Percentiles rank a stretch among this genome's conserved stretches.
phyloP scores from a whole-genome alignment of 2,113 vertebrate species.

The Gymnogyps californianus region DNA sequence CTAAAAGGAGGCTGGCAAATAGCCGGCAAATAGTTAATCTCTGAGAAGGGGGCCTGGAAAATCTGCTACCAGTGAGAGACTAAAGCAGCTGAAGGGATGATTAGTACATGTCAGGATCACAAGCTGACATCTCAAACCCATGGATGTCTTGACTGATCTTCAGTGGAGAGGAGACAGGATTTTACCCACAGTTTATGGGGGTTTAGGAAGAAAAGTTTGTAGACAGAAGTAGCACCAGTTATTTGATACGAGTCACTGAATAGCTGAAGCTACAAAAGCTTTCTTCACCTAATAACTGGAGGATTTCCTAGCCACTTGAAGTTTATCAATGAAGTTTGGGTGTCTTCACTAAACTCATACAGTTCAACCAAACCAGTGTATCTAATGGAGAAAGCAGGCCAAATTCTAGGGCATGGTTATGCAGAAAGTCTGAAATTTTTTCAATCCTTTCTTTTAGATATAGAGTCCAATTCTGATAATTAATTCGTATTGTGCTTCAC shows the following conservation, averaged over 20 bases:
- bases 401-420: not conserved
- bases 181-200: not conserved
- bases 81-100: not conserved
- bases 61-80: not conserved
- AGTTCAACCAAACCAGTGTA: not conserved
- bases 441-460: not conserved
- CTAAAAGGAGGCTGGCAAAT: not conserved
- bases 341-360: not conserved
- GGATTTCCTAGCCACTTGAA: not conserved
- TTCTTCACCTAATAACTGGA: not conserved
- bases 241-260: not conserved
- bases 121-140: not conserved
- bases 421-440: not conserved
- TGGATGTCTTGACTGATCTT: not conserved
- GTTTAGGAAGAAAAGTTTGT: not conserved
- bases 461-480: not conserved
- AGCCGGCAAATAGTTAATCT: not conserved
- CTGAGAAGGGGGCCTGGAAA: not conserved
- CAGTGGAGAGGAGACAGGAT: not conserved
- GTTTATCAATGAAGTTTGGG: not conserved
- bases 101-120: not conserved
- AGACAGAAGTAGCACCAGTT: not conserved
- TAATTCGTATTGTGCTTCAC: not conserved
- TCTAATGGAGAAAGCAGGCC: not conserved
- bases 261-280: not conserved